These are phyloP conservation scores for Macropis europaea DNA, from an alignment of 2,888 invertebrate genomes.

Conservation along the genomic window DNA sequence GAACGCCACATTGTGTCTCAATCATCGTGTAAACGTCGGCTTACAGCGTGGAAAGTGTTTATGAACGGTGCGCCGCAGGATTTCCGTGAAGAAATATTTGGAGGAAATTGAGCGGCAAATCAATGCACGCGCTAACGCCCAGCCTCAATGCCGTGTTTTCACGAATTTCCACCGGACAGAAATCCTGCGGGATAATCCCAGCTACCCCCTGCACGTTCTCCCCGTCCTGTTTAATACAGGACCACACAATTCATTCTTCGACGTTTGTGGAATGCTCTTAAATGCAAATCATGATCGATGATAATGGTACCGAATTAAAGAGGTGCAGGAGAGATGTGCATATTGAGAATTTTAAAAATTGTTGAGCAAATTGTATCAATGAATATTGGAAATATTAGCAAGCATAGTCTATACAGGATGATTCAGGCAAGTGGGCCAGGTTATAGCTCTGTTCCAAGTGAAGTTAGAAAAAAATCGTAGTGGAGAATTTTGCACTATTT, in stretches of 20 bases:
- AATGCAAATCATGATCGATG: too few species aligned
- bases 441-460: too few species aligned
- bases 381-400: too few species aligned
- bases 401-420: too few species aligned
- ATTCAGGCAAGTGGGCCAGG: too few species aligned
- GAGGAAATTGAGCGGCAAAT: conserved; percentile 79
- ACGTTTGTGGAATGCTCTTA: too few species aligned
- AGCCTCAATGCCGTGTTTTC: conserved; percentile 66
- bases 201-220: conserved; percentile 5
- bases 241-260: background rate
- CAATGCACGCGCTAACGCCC: conserved; percentile 77
- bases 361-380: too few species aligned
- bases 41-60: conserved; percentile 53
- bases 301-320: too few species aligned
- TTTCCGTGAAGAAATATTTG: conserved; percentile 70
- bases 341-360: too few species aligned
- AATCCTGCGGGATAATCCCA: conserved; percentile 55
- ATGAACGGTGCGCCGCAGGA: conserved; percentile 46
- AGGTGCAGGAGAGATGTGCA: too few species aligned
- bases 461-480: too few species aligned
- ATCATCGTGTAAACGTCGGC: conserved; percentile 72
- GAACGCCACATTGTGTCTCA: conserved; percentile 66
- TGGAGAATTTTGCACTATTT: too few species aligned
- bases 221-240: conserved; percentile 13
- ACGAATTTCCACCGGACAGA: conserved; percentile 40